These are phyloP conservation scores for Cephus pygmeus DNA, from an alignment of 2,888 invertebrate genomes.

Conservation along the genomic window DNA sequence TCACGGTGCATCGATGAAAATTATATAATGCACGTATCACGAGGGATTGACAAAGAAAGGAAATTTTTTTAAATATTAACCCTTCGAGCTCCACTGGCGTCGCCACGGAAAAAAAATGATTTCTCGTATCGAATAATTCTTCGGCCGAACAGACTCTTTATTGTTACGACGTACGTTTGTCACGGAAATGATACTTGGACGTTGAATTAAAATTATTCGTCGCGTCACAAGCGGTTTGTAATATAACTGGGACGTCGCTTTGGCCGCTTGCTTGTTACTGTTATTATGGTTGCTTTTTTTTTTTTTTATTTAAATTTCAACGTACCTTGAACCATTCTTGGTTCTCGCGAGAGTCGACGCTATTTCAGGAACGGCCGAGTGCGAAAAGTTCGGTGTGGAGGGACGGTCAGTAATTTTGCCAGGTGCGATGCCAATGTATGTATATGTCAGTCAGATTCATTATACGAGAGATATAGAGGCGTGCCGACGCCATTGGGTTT, in stretches of 20 bases:
- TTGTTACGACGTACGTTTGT: not conserved
- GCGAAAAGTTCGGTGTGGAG: not conserved
- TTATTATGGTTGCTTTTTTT: conserved; percentile 1
- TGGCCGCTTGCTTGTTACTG: not conserved
- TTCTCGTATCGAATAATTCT: too few species aligned
- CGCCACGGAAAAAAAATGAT: too few species aligned
- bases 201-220: not conserved
- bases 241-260: not conserved
- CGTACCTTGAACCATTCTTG: not conserved
- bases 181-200: not conserved
- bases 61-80: too few species aligned
- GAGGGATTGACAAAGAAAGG: not conserved
- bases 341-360: not conserved
- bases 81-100: too few species aligned
- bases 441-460: not conserved
- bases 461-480: not conserved
- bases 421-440: conserved; percentile 35
- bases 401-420: conserved; percentile 27
- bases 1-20: not conserved
- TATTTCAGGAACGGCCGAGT: not conserved
- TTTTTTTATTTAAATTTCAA: conserved; percentile 9
- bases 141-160: rapidly evolving
- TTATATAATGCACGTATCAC: not conserved
- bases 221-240: not conserved
- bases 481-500: conserved; percentile 49